Evolutionary conservation across 30 jellyfish, hydroid and myxozoan genomes (phyloP), one percentile per base, ranked within the genome.

Genomic region (Aurelia aurita): DNA sequence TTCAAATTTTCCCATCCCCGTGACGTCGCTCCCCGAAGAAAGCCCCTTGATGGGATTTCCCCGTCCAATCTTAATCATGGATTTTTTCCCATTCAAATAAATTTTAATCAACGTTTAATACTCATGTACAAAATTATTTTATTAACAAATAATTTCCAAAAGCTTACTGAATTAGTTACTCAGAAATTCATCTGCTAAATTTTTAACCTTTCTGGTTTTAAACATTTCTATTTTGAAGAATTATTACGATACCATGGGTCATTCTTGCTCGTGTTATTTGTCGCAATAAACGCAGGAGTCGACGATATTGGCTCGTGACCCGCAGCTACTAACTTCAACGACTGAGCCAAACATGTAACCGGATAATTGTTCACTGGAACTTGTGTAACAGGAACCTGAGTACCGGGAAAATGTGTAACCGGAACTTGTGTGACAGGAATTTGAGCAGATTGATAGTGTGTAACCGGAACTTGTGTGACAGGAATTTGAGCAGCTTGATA

Each of bases 311-410:
- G 26, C 21, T 73, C 91, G 20, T 82, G 85, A n/a, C 29, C 81
- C 13, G 91, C 64, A 5, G 80, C 70, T 1, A 69, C 79, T 18
- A 73, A 28, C 73, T 27, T 82, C 9, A 68, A 31, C 18, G 91
- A 82, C 65, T 82, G 91, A 3, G 91, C 58, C 46, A 85, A 51
- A 39, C 91, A 82, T 10, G 91, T 82, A n/a, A 82, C 91, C 44
- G 91, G 91, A 23, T 34, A 47, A 18, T 82, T 85, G 32, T 85
- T 53, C 39, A 62, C 72, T 18, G 85, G 90, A 68, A 27, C 25
- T 45, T 82, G 91, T 5, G 91, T 60, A 3, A 35, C 87, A 20
- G 85, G 69, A 28, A 34, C 55, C 20, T 75, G 87, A 23, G 47
- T 2, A 31, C 43, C 9, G 7, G 51, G 51, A 39, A 85, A 51